phyloP scores from a whole-genome alignment of 1,140 invertebrate species.

The Stegodyphus dumicola region DNA sequence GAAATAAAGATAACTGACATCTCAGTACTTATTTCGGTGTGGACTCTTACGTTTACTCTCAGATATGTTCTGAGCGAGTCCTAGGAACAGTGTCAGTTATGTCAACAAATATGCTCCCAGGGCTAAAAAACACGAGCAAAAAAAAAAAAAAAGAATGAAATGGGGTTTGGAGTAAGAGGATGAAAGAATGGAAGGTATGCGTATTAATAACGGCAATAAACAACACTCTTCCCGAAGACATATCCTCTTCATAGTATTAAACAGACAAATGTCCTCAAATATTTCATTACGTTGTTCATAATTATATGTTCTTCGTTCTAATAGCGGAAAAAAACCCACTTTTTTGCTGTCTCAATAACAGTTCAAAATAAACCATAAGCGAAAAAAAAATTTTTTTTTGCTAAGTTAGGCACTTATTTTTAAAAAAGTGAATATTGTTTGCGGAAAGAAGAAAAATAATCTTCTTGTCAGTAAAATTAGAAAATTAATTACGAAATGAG shows the following conservation, averaged over 20 bases:
- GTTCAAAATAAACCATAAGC: no score
- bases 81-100: not conserved
- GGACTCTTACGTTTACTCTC: not conserved
- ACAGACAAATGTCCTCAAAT: slow-evolving; percentile 48
- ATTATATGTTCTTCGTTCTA: no score
- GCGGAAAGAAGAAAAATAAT: no score
- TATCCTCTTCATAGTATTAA: slow-evolving; percentile 16
- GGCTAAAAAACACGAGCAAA: slow-evolving; percentile 7
- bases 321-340: no score
- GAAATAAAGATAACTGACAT: slow-evolving; percentile 39
- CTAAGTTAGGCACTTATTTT: no score
- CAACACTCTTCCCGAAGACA: slow-evolving; percentile 21
- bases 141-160: not conserved
- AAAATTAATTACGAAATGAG: no score
- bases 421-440: no score
- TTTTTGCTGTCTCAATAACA: no score
- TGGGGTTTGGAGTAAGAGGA: not conserved
- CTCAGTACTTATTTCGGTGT: slow-evolving; percentile 12
- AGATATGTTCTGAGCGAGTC: slow-evolving; percentile 8
- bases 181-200: slow-evolving; percentile 35
- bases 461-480: no score
- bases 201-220: slow-evolving; percentile 44
- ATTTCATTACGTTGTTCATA: not conserved
- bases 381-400: no score
- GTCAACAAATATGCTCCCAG: not conserved